Evolutionary conservation across 2,888 invertebrate species (phyloP), one percentile per base, ranked within the genome.

Genomic region (Cephus pygmeus): DNA sequence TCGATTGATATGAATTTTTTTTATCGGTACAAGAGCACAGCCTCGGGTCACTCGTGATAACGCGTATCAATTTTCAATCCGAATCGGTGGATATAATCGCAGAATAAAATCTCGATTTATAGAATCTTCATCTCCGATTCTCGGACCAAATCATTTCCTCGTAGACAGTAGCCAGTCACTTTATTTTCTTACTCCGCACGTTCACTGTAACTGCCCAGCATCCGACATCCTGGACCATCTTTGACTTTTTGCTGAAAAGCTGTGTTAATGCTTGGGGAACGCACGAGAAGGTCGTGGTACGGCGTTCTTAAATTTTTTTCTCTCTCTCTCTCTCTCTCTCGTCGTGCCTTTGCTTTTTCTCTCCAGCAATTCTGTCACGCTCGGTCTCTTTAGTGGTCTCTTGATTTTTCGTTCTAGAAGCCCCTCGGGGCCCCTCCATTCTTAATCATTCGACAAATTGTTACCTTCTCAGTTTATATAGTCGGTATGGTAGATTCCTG

Each of bases 251-350:
- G 23, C 23, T 9, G 56, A 56, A 56, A 56, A 56, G 23, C 23
- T 56, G 23, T 23, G 56, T 56, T 56, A 56, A 56, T 56, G 56
- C 56, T 56, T 56, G 9, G 4, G 56, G 6, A 56, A 23, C 56
- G 56, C 56, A 56, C 56, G 56, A 23, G 56, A 56, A 56, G 56
- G 23, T 56, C 23, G 56, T 23, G 1, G 23, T 56, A 56, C 56
- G 56, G 23, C 23, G 30, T 73, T 80, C 80, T 78, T 79, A 77
- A 78, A 79, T 73, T 79, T 76, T 75, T 75, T 73, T 73, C 75
- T 78, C 77, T 77, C 76, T 73, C 73, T 73, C 75, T 76, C 77
- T 76, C 69, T 73, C 73, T 73, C 35, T 69, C 34, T 12, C 35
- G 34, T 71, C 35, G 30, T 68, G 36, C 68, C 73, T 71, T 30